Evolutionary conservation across 2,888 invertebrate genomes (phyloP), one percentile per base, ranked within the genome.

Genomic region (Melanostoma scalare): DNA sequence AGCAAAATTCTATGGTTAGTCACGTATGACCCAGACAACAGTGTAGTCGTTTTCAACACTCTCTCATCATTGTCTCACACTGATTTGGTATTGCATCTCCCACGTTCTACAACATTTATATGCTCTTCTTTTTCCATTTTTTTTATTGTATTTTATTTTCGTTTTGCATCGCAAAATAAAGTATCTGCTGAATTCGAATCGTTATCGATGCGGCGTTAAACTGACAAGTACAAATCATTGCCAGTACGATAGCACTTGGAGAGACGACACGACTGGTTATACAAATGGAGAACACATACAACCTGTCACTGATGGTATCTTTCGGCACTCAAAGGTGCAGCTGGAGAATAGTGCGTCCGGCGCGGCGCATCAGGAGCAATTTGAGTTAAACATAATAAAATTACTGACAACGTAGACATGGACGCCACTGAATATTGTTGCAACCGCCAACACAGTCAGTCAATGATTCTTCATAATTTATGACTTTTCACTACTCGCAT

Each of bases 11-110:
- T 35, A 42, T 36, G 53, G 69, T 71, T 65, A 79, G 79, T 84
- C 84, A 84, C 84, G 74, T 84, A 74, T 84, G 74, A 79, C 84
- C 78, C 79, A 79, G 79, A 71, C 84, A 72, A 72, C 38, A 71
- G 56, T 53, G 60, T 0, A 55, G 42, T 30, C 40, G 50, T 67
- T 33, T 40, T 67, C 52, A 65, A 61, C 50, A 58, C 63, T 60
- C 58, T 31, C 44, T 60, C 65, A 63, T 74, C 76, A 60, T 65
- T 53, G 6, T 46, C 53, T 60, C 40, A 44, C 31, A 42, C 8
- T 42, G 3, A 38, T 56, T n/a, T 38, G 36, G 3, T 48, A 38
- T 35, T 31, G 9, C 48, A 6, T 20, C 36, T 30, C 8, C 46
- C 55, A 56, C 31, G 5, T 8, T 35, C 36, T 30, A 48, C 36